Conservation (phyloP, 2,797 vertebrate species). For the Sternotherus odoratus region DNA sequence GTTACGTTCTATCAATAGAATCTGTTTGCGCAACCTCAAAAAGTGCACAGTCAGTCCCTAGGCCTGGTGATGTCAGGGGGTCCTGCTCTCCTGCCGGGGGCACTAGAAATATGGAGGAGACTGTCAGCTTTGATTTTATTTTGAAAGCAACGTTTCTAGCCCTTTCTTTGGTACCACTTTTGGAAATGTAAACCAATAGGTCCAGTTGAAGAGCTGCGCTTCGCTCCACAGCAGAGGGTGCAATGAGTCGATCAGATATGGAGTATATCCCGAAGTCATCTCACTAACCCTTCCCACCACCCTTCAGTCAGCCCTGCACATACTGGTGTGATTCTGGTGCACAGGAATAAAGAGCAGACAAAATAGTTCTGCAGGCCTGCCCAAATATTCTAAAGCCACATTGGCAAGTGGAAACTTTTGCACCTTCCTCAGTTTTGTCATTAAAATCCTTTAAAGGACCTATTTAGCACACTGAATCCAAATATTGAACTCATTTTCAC, state of each 20-base stretch:
- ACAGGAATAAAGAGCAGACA: not conserved
- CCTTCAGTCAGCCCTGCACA: accelerated
- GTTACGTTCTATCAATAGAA: not conserved
- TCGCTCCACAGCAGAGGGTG: accelerated
- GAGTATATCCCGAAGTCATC: no score
- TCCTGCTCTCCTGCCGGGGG: not conserved
- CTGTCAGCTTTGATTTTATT: not conserved
- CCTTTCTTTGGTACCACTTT: not conserved
- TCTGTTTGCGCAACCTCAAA: not conserved
- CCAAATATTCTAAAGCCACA: not conserved
- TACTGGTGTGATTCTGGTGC: not conserved
- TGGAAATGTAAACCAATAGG: not conserved
- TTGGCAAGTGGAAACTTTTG: not conserved
- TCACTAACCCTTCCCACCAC: not conserved
- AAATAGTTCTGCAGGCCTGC: not conserved
- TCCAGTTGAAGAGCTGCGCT: not conserved
- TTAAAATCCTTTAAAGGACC: not conserved
- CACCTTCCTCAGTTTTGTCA: not conserved
- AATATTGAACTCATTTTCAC: not conserved
- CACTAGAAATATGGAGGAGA: not conserved
- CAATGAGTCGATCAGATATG: no score
- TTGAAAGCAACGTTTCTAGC: not conserved
- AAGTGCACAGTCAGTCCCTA: not conserved
- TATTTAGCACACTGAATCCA: not conserved
- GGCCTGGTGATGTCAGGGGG: not conserved